Evolutionary conservation across 2,113 vertebrate genomes (phyloP).

Genomic region (Plecturocebus donacophilus): DNA sequence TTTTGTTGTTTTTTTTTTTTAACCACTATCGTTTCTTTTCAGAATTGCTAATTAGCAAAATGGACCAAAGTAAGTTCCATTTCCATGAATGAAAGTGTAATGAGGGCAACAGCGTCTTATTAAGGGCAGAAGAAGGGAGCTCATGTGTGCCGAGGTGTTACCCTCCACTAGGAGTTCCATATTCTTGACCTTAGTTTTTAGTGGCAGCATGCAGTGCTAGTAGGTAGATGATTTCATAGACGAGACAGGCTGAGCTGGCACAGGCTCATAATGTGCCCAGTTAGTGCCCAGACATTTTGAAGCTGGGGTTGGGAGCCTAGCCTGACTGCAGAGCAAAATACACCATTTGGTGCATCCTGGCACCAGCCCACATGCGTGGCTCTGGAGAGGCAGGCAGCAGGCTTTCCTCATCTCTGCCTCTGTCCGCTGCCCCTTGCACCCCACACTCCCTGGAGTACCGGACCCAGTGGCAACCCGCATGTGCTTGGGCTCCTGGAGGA

Average conservation of each 20-base stretch:
- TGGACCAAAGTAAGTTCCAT: accelerated
- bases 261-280: accelerated
- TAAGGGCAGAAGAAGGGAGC: neutral
- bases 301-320: neutral
- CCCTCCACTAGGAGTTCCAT: accelerated
- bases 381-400: neutral
- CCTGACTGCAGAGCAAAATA: neutral
- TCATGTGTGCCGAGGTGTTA: no score
- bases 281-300: neutral
- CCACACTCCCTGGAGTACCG: accelerated
- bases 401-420: neutral
- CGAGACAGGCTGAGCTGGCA: neutral
- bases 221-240: neutral
- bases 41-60: neutral
- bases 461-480: accelerated
- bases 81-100: accelerated
- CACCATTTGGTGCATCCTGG: accelerated
- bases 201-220: neutral
- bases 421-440: accelerated
- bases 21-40: neutral
- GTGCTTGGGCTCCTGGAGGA: accelerated
- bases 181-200: no score
- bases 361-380: accelerated
- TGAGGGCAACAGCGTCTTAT: accelerated
- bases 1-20: neutral